Evolutionary conservation across 2,888 invertebrate genomes (phyloP), one percentile per base, ranked within the genome.

Genomic region (Pheosia tremula): DNA sequence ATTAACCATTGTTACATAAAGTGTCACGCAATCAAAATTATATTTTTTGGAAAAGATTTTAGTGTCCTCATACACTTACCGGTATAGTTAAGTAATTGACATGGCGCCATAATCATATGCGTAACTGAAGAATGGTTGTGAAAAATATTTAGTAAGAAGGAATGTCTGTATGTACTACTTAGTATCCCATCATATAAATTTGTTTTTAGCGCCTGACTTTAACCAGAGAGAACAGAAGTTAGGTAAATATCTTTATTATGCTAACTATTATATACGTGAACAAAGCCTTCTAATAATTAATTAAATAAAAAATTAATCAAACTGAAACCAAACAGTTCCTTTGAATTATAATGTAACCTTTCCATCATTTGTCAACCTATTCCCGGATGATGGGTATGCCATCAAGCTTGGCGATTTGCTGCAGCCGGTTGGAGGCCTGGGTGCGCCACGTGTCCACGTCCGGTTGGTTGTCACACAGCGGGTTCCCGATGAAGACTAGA

Each of bases 401-500:
- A 82, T 98, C 98, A 5, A 98, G 89, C 84, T 97, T 97, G 81
- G 95, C 95, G 61, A 98, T 89, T 84, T 96, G 95, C 69, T 96
- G 97, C 49, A 98, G 89, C 61, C 96, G 95, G 80, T 95, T 96
- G 3, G 95, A 88, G 0, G 95, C 97, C 85, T 97, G 97, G 5
- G 89, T 82, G 56, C 95, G 95, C 95, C 96, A 98, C 4, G 94
- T 86, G 0, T 95, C 94, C 49, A 95, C 94, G 61, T 97, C 96
- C 0, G 91, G 85, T 84, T 96, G 95, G 69, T 94, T 95, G 49
- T 97, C 97, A 72, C 94, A 94, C 37, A 98, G 82, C 0, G 97
- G 97, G 89, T 98, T 98, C 0, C 96, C 98, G 50, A 95, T 94
- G 85, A 98, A 97, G 4, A 97, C 94, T 4, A 99, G 91, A 77